These are phyloP conservation scores for Ormyrus pomaceus DNA, from an alignment of 2,888 invertebrate genomes.

Conservation along the genomic window DNA sequence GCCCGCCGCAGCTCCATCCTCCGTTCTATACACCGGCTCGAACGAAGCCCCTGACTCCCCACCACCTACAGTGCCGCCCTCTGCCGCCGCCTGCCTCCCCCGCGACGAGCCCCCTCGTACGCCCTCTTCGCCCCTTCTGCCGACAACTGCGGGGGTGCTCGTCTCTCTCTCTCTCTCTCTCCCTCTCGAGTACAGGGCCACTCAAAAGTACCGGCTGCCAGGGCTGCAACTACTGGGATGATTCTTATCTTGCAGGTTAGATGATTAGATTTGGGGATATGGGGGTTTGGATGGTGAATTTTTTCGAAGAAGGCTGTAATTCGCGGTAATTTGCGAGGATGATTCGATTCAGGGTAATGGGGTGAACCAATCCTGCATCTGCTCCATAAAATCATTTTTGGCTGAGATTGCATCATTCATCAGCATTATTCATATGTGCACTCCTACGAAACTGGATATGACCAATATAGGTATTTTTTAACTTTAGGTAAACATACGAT, in stretches of 20 bases:
- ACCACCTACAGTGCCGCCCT: constrained; percentile 62
- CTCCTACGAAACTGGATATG: too few species aligned
- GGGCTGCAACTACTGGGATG: background rate
- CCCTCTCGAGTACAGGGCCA: constrained; percentile 57
- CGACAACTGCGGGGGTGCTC: constrained; percentile 58
- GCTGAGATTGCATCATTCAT: too few species aligned
- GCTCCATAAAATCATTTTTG: too few species aligned
- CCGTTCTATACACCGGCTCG: constrained; percentile 60
- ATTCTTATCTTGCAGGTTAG: constrained; percentile 6
- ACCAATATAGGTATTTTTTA: too few species aligned
- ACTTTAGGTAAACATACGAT: too few species aligned
- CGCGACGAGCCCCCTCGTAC: constrained; percentile 5
- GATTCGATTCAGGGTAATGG: too few species aligned
- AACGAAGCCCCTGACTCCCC: constrained; percentile 64
- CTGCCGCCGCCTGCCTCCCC: background rate
- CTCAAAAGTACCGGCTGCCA: constrained; percentile 44
- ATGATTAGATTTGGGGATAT: background rate
- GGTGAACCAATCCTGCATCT: too few species aligned
- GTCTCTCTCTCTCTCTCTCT: constrained; percentile 61
- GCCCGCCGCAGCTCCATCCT: constrained; percentile 70
- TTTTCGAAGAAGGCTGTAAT: too few species aligned
- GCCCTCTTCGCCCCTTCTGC: constrained; percentile 7
- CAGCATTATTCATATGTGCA: too few species aligned
- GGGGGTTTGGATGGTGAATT: too few species aligned
- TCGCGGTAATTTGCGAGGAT: too few species aligned